A percentile compares a stretch with the other conserved stretches of the same genome.
Conservation (phyloP, 2,797 vertebrate species). For the Pseudotriccus pelzelni region DNA sequence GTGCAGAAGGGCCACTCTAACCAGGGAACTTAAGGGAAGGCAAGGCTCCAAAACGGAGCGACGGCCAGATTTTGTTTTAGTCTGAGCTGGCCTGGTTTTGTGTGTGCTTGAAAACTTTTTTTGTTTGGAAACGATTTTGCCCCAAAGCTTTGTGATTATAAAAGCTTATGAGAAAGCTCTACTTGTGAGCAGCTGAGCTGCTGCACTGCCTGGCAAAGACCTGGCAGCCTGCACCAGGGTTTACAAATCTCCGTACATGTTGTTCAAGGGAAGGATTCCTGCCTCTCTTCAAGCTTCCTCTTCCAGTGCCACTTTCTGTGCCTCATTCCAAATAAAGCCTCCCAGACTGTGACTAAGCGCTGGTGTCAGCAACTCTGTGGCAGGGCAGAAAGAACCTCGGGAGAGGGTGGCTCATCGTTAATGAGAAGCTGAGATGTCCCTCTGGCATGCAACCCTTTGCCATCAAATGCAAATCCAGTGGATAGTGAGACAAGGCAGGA, state of each 20-base stretch:
- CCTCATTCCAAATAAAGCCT: slow-evolving; percentile 29
- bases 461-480: not conserved
- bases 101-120: slow-evolving; percentile 40
- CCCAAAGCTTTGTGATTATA: slow-evolving; percentile 57
- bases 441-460: not conserved
- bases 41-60: not conserved
- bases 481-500: not conserved
- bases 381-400: not conserved
- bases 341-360: slow-evolving; percentile 28
- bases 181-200: slow-evolving; percentile 65
- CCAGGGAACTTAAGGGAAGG: slow-evolving; percentile 8
- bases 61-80: slow-evolving; percentile 25
- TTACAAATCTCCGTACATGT: slow-evolving; percentile 33
- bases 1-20: not conserved
- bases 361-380: slow-evolving; percentile 24
- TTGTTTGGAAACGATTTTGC: slow-evolving; percentile 55
- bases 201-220: slow-evolving; percentile 59
- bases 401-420: not conserved
- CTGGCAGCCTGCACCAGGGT: slow-evolving; percentile 38
- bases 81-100: slow-evolving; percentile 18
- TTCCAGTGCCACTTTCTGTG: slow-evolving; percentile 25
- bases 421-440: slow-evolving; percentile 27
- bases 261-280: slow-evolving; percentile 43
- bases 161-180: slow-evolving; percentile 55
- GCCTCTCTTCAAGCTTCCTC: slow-evolving; percentile 25